Evolutionary conservation across 2,797 vertebrate genomes (phyloP), one percentile per base, ranked within the genome.

Genomic region (Numenius phaeopus): DNA sequence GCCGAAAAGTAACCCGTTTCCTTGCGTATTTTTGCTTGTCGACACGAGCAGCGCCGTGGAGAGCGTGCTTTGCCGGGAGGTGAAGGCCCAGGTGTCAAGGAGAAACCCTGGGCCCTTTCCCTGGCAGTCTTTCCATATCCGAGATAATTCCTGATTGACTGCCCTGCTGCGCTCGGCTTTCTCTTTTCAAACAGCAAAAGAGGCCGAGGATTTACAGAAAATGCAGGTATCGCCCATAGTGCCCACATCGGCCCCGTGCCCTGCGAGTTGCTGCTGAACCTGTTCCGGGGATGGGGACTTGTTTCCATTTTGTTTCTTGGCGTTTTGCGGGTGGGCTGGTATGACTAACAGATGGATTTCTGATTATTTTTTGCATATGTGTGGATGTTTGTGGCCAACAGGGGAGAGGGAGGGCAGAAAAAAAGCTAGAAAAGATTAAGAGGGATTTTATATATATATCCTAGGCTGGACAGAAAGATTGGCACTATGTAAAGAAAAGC

Each of bases 181-280:
- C 40, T 10, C 37, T n/a, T n/a, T 62, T 30, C 17, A 13, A 46
- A 21, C 9, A 32, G 75, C 6, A 5, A 2, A 37, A 24, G 14
- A 32, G 39, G 14, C 32, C 3, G 54, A 27, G 49, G 39, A 54
- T 72, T 58, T 23, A 16, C 7, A 0, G 0, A 13, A 59, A 57
- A 26, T 2, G 18, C 5, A 0, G 4, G 14, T 79, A 4, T 37
- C 0, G 1, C 13, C 52, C 0, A 0, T 2, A 27, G 69, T 1
- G 1, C 46, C 49, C 0, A 4, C 3, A 7, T 8, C 6, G 39
- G 57, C 15, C 30, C 13, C 1, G 0, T 14, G 5, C 4, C 34
- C 42, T 3, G 5, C 0, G 1, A 26, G 46, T 11, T 57, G 20
- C 40, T 32, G 29, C 19, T 24, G 13, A 87, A 10, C 26, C 47